Evolutionary conservation across 2,888 invertebrate genomes (phyloP).

Genomic region (Xestia ashworthii): DNA sequence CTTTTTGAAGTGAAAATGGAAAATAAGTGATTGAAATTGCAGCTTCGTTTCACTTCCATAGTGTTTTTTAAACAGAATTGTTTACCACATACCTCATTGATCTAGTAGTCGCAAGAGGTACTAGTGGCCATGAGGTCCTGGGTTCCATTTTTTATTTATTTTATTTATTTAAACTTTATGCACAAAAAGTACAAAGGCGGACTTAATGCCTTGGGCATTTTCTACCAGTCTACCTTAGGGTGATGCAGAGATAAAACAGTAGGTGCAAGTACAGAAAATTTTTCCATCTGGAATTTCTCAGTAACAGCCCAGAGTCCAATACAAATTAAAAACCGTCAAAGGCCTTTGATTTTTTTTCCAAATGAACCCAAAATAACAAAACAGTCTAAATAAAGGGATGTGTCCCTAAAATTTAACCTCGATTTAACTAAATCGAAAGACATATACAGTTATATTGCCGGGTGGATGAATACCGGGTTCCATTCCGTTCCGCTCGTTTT

Average conservation of each 20-base stretch:
- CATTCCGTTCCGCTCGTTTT: conserved; percentile 85
- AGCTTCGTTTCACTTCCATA: neutral
- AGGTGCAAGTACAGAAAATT: too few relatives aligned
- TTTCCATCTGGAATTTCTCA: neutral
- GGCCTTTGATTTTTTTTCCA: neutral
- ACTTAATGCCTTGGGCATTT: too few relatives aligned
- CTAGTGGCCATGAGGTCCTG: neutral
- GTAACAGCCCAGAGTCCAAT: neutral
- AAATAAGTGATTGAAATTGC: neutral
- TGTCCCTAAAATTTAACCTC: conserved; percentile 69
- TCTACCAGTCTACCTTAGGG: too few relatives aligned
- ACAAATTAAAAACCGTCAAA: neutral
- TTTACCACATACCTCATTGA: neutral
- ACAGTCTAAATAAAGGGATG: conserved; percentile 29
- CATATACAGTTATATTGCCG: conserved; percentile 65
- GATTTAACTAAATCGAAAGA: conserved; percentile 74
- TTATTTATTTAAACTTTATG: too few relatives aligned
- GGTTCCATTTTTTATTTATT: neutral
- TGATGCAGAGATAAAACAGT: too few relatives aligned
- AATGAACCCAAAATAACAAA: conserved; percentile 32
- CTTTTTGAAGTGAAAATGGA: too few relatives aligned
- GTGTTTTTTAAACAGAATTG: neutral
- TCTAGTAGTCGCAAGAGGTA: neutral
- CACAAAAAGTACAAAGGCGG: too few relatives aligned
- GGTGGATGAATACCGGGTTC: conserved; percentile 73